Base-by-base conservation (phyloP, 37 sponge, comb jelly and placozoan species). In the Halisarca cf. caerulea region DNA sequence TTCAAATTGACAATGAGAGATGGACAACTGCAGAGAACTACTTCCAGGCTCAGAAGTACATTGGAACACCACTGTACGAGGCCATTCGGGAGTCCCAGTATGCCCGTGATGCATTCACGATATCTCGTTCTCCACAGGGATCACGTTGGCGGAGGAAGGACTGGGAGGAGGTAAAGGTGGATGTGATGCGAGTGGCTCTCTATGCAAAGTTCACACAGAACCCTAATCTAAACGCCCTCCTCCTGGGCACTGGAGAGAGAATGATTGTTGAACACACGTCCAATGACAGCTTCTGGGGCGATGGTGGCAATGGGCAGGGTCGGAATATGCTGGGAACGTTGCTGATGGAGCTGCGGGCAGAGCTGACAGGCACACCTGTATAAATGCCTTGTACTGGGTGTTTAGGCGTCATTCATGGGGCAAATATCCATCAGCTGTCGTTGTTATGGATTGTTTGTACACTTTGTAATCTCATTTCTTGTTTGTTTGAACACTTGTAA, bases 11-110 rank as follows among this genome's bases (percentile, higher is more conserved):
- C 33, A 66, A 61, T 2, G 33, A 28, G 24, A 44, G 15, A 0
- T 91, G 91, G 91, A 51, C 34, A 2, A 91, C 91, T 0, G 43
- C 85, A 23, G 91, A 91, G 43, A 84, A 91, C 81, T 91, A 87
- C 71, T 91, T 91, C 77, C 91, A 91, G n/a, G 88, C 88, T 51
- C 91, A 91, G 58, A 91, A 91, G 68, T 91, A 86, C 61, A 66
- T 91, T 20, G 91, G 91, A 24, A 87, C 91, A 30, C 88, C 80
- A 24, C 17, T 59, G 0, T 28, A n/a, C 35, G 80, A 80, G 3
- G 20, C 8, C 7, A 80, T 80, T 15, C 59, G 59, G 7, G 2
- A 5, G 1, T 38, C 58, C 8, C 11, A 55, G 34, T 38, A 5
- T 4, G 25, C 80, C 5, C 17, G 59, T 2, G 80, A 80, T 23